Evolutionary conservation across 2,797 vertebrate genomes (phyloP), one percentile per base, ranked within the genome.

Genomic region (Mareca penelope): DNA sequence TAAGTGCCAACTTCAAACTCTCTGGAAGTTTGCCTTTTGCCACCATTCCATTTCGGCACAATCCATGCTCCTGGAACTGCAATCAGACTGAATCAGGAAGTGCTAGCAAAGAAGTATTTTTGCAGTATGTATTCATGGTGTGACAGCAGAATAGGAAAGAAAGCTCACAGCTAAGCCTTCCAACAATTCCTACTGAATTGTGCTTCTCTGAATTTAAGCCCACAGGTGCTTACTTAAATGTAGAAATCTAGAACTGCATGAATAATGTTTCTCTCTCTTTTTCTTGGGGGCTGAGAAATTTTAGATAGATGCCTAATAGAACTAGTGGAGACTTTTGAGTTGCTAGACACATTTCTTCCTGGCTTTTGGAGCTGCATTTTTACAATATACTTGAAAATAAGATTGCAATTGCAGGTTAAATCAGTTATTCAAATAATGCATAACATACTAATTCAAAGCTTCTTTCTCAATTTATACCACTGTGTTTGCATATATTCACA

Each of bases 321-420:
- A 37, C n/a, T 72, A 64, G 24, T 42, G 15, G 12, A 42, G 13
- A 53, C 31, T 40, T 93, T 35, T 24, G 76, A 53, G 11, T 52
- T 85, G 65, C 69, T 69, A 93, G 57, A 59, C 28, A 55, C 15
- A 61, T 78, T 92, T 93, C 72, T 90, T 92, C 39, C 57, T 82
- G 52, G 39, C 31, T 87, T 89, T 93, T 61, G 55, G 67, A 6
- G 1, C 26, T 56, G 33, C 0, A 0, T 67, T 93, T 79, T 44
- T 35, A 40, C 35, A 22, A 64, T 23, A 16, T 2, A 2, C 24
- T 63, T 50, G 56, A 90, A 90, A 48, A 81, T 31, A 59, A 10
- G 15, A 72, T 53, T 64, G 84, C 33, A 15, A 13, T 12, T 77
- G 48, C 29, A 80, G 56, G 63, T 86, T 53, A 79, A 91, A 81